Evolutionary conservation across 64 coral and sea anemone species (phyloP), one percentile per base, ranked within the genome.

Genomic region (Exaiptasia diaphana): DNA sequence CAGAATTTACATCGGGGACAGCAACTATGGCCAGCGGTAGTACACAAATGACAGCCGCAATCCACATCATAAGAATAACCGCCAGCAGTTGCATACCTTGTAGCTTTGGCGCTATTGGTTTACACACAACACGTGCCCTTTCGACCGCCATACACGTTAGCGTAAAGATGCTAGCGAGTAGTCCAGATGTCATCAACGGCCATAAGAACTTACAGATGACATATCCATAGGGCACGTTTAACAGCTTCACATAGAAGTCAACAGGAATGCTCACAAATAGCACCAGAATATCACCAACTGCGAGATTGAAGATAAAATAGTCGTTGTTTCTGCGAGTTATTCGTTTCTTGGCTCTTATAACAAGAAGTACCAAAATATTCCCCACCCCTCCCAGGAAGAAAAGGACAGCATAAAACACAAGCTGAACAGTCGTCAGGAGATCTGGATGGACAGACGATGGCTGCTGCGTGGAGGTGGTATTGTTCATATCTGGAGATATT

Each of bases 61-160:
- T 42, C 90, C 90, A 92, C 21, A 85, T 81, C 2, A 81, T 20
- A 8, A 39, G 10, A 15, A 86, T n/a, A 34, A 86, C 5, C 24
- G 18, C 56, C 13, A n/a, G 27, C 3, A 92, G 34, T 86, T 62
- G 41, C 0, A 30, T 32, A 12, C 73, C 67, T 13, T 68, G 6
- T 12, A 92, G 41, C 43, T 81, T 92, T 20, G 32, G 67, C 30
- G 53, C 30, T 26, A 86, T 29, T 12, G 90, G 54, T 80, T 55
- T 81, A 43, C 78, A 85, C 4, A 93, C 82, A 13, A 82, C 80
- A 33, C 83, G 77, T 33, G 60, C 68, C 6, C 90, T 54, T 32
- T 93, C 90, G 37, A 87, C 68, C 18, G 90, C 83, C 90, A 93
- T 93, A 40, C 68, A 93, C 1, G 90, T 93, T 15, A 93, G 38